Percentiles rank a stretch among this genome's conserved stretches.
Conservation (phyloP, 2,113 vertebrate genomes). For the Ceyx cyanopectus region DNA sequence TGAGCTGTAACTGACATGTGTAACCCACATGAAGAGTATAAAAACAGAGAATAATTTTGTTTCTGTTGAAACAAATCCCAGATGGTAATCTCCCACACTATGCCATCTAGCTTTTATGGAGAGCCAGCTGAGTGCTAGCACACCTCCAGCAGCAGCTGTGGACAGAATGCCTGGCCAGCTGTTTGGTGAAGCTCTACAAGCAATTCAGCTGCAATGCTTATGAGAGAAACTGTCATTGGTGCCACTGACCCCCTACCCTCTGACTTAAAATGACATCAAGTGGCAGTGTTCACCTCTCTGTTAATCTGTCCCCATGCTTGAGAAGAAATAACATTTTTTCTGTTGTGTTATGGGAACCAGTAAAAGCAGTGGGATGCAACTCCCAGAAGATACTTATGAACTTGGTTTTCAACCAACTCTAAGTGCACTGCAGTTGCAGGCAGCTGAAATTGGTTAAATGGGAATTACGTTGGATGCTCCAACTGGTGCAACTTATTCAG, state of each 20-base stretch:
- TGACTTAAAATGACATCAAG: not conserved
- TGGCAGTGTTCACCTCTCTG: not conserved
- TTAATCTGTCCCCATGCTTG: not conserved
- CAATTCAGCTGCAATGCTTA: accelerated
- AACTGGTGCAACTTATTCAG: not conserved
- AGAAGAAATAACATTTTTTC: not conserved
- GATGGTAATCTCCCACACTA: not conserved
- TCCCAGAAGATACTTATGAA: not conserved
- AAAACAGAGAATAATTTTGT: not conserved
- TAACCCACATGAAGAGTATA: not conserved
- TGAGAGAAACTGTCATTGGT: not conserved
- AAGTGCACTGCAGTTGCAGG: not conserved
- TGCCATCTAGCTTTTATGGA: not conserved
- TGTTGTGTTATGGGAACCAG: not conserved
- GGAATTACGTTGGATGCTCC: not conserved
- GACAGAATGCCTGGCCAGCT: not conserved
- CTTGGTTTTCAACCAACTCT: not conserved
- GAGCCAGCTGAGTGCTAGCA: not conserved
- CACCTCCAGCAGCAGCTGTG: not conserved
- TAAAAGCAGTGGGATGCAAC: not conserved
- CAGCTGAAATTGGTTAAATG: constrained; percentile 29
- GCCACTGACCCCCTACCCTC: not conserved
- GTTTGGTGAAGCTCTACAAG: not conserved
- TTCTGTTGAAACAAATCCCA: not conserved
- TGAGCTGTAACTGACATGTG: not conserved